Conservation (phyloP, 2,797 vertebrate genomes). For the Eremophila alpestris region DNA sequence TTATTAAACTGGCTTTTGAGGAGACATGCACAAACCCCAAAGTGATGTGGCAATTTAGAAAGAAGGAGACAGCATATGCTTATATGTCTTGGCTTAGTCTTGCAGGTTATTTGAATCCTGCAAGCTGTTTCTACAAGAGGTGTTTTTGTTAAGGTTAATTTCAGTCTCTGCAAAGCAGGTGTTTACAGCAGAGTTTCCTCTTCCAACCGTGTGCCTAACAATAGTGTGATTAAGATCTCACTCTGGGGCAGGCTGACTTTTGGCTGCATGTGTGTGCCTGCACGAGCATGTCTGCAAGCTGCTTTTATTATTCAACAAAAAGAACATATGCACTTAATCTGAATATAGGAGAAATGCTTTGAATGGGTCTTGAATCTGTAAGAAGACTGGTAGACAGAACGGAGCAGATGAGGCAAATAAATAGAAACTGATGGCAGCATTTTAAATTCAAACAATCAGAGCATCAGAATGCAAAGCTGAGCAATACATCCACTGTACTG, state of each 20-base stretch:
- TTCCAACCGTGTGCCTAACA: constrained; percentile 3
- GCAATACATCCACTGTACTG: neutral
- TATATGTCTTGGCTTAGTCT: neutral
- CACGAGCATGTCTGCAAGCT: neutral
- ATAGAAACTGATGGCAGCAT: neutral
- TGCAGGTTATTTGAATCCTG: neutral
- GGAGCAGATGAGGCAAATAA: neutral
- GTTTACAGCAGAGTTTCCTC: constrained; percentile 36
- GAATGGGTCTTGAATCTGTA: neutral
- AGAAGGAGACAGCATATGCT: neutral
- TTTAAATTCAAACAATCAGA: neutral
- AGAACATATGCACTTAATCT: neutral
- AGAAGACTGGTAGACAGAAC: neutral
- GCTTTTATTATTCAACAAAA: neutral
- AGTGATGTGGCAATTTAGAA: neutral
- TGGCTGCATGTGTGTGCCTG: constrained; percentile 16
- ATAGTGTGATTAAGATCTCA: constrained; percentile 38
- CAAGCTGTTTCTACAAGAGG: neutral
- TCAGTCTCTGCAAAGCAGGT: constrained; percentile 23
- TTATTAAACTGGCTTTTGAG: neutral
- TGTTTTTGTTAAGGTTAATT: constrained; percentile 11
- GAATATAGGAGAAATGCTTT: neutral
- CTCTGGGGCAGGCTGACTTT: constrained; percentile 41
- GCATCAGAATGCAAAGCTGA: neutral
- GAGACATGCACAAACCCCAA: neutral